Percentiles rank a stretch among this genome's conserved stretches.
phyloP scores from a whole-genome alignment of 2,113 vertebrate species.

The Stigmatopora argus region DNA sequence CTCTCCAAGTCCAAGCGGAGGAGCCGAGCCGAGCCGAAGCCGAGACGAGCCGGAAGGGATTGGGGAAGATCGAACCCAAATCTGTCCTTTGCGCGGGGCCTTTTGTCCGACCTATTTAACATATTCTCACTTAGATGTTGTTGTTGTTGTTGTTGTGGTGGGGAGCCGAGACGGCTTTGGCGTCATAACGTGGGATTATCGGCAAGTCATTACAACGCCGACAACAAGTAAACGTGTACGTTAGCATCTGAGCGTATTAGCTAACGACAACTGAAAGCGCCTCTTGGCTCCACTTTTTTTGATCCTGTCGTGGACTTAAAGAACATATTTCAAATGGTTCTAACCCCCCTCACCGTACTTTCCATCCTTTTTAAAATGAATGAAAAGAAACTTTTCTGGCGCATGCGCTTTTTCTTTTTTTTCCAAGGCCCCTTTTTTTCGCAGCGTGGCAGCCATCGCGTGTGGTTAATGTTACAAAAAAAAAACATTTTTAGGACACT shows the following conservation, averaged over 20 bases:
- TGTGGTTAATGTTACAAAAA: no score
- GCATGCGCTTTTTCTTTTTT: no score
- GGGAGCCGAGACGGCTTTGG: slow-evolving; percentile 6
- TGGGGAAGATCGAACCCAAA: slow-evolving; percentile 2
- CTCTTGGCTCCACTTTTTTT: not conserved
- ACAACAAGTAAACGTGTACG: slow-evolving; percentile 26
- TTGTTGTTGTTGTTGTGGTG: slow-evolving; percentile 15
- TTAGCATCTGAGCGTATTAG: not conserved
- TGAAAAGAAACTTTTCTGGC: no score
- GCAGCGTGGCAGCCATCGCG: no score
- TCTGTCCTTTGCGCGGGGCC: slow-evolving; percentile 22
- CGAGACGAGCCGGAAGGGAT: not conserved
- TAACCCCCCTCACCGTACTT: no score
- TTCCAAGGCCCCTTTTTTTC: no score
- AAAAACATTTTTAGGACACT: no score
- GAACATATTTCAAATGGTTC: no score
- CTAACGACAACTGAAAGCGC: no score
- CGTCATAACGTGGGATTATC: slow-evolving; percentile 45
- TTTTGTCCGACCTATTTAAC: slow-evolving; percentile 53
- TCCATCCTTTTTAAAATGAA: no score
- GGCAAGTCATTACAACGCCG: slow-evolving; percentile 49
- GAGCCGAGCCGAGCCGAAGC: slow-evolving; percentile 18
- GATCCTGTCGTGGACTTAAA: not conserved
- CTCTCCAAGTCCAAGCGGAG: slow-evolving; percentile 49
- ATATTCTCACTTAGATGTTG: not conserved